phyloP scores from a whole-genome alignment of 2,888 invertebrate species.

The Podotricha telesiphe region DNA sequence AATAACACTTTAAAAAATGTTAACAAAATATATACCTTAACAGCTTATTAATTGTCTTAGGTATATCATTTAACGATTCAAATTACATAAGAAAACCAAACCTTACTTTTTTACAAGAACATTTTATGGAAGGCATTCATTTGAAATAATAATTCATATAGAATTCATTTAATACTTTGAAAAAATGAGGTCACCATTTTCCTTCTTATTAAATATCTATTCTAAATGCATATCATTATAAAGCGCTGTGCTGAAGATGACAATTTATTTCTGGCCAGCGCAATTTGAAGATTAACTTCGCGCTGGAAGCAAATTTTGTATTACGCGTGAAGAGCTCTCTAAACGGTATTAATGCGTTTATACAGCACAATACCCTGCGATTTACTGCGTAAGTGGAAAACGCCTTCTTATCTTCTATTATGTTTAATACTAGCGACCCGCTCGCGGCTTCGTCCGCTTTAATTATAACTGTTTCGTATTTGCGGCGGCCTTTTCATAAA shows the following conservation, averaged over 20 bases:
- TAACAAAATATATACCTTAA: too few relatives aligned
- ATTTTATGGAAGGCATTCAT: too few relatives aligned
- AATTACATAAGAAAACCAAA: too few relatives aligned
- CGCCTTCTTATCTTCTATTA: neutral
- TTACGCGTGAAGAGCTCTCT: conserved; percentile 28
- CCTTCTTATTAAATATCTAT: neutral
- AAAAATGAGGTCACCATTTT: neutral
- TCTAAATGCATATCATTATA: conserved; percentile 17
- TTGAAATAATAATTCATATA: too few relatives aligned
- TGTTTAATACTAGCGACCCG: too few relatives aligned
- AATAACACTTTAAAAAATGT: too few relatives aligned
- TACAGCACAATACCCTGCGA: conserved; percentile 21
- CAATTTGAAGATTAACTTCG: conserved; percentile 27
- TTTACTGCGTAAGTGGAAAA: conserved; percentile 15
- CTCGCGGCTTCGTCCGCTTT: too few relatives aligned
- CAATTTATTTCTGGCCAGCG: conserved; percentile 30
- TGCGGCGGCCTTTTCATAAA: too few relatives aligned
- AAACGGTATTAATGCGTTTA: conserved; percentile 22
- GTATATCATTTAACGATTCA: too few relatives aligned
- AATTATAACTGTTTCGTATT: too few relatives aligned
- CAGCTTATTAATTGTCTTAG: too few relatives aligned
- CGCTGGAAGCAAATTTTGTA: conserved; percentile 22
- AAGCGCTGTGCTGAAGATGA: conserved; percentile 3
- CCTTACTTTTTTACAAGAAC: too few relatives aligned
- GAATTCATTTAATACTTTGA: neutral